A percentile compares a stretch with the other conserved stretches of the same genome.
phyloP scores from a whole-genome alignment of 2,113 vertebrate genomes.

The Corythoichthys intestinalis region DNA sequence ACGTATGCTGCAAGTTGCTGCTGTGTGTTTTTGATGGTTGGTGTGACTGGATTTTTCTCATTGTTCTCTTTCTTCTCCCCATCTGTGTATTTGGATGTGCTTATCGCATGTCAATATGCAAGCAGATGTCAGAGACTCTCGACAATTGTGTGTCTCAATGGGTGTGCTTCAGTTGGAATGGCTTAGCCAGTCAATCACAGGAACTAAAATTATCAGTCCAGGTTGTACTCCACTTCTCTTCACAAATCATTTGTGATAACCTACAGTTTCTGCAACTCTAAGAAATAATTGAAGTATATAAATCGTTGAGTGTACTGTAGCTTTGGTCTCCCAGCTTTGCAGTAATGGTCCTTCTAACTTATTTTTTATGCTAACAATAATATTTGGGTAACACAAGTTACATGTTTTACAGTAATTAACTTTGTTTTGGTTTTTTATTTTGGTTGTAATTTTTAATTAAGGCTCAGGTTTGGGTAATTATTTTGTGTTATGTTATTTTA shows the following conservation, averaged over 20 bases:
- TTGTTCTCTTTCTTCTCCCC: not conserved
- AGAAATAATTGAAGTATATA: not conserved
- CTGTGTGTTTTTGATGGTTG: slow-evolving; percentile 51
- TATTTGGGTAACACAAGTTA: not conserved
- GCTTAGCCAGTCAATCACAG: not conserved
- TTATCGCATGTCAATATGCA: not conserved
- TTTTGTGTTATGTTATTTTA: not conserved
- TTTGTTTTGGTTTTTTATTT: not conserved
- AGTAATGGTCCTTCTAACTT: not conserved
- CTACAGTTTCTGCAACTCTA: not conserved
- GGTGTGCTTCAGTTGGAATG: not conserved
- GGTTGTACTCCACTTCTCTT: no score
- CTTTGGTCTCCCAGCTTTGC: no score
- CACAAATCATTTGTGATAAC: not conserved
- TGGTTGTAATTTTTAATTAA: not conserved
- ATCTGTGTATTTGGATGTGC: slow-evolving; percentile 1
- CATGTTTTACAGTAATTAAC: not conserved
- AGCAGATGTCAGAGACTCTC: not conserved
- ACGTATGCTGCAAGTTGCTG: slow-evolving; percentile 42
- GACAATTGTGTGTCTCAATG: not conserved
- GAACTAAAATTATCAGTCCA: not conserved
- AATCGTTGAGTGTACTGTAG: not conserved
- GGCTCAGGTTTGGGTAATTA: not conserved
- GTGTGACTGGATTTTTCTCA: slow-evolving; percentile 24
- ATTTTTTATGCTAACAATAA: not conserved